These are phyloP conservation scores for Pseudorhiza aurosa DNA, from an alignment of 30 jellyfish, hydroid and myxozoan species.

Conservation along the genomic window DNA sequence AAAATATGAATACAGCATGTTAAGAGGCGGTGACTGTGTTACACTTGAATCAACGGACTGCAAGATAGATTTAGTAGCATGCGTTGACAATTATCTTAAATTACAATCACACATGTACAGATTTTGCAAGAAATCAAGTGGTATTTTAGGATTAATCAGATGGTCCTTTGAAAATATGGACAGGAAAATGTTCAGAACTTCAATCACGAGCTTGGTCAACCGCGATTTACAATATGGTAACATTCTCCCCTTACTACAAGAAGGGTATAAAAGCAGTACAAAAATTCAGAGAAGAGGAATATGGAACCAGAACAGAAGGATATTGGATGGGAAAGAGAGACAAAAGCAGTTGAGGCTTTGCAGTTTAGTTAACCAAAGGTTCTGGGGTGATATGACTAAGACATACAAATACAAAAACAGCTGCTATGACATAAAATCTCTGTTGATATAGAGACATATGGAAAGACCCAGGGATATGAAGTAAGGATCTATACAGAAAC, in stretches of 20 bases:
- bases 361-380: constrained; percentile 35
- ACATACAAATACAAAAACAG: constrained; percentile 41
- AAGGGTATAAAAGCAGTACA: constrained; percentile 44
- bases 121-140: constrained; percentile 16
- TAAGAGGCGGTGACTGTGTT: constrained; percentile 21
- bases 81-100: constrained; percentile 12
- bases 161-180: constrained; percentile 16
- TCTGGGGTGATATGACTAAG: constrained; percentile 43
- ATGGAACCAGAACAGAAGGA: constrained; percentile 47
- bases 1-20: constrained; percentile 10
- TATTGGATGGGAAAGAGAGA: constrained; percentile 45
- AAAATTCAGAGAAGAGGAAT: constrained; percentile 66
- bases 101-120: constrained; percentile 25
- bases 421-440: constrained; percentile 36
- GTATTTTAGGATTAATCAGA: constrained; percentile 42
- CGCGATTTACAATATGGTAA: constrained; percentile 64
- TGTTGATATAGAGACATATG: too few species aligned
- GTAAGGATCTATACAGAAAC: constrained; percentile 4
- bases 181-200: constrained; percentile 6
- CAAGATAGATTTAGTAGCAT: constrained; percentile 31
- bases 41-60: constrained; percentile 29
- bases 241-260: constrained; percentile 54
- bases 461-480: constrained; percentile 48
- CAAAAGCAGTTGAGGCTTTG: constrained; percentile 26
- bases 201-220: constrained; percentile 25